These are phyloP conservation scores for Nibea coibor DNA, from an alignment of 2,113 vertebrate genomes.

Conservation along the genomic window DNA sequence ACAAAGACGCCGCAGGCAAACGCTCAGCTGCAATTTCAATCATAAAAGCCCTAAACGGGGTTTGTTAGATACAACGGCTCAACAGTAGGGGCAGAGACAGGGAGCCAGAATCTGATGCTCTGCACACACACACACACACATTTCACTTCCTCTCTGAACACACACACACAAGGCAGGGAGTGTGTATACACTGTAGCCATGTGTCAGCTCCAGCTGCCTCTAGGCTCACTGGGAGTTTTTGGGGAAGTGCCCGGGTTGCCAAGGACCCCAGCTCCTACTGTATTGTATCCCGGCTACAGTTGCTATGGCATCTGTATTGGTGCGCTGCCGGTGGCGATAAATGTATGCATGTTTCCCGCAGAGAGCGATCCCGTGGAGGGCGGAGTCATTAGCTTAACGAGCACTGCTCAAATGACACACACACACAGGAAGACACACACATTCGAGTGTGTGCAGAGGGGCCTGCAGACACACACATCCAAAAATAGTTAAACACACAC, in stretches of 20 bases:
- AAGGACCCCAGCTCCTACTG: conserved; percentile 40
- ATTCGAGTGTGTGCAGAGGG: neutral
- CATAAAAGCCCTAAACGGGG: conserved; percentile 32
- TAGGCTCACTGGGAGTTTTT: conserved; percentile 49
- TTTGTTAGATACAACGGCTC: conserved; percentile 34
- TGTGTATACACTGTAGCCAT: conserved; percentile 24
- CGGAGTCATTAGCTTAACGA: conserved; percentile 68
- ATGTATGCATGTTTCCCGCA: conserved; percentile 62
- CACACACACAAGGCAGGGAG: neutral
- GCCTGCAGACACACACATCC: neutral
- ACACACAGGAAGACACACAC: neutral
- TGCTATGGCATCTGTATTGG: conserved; percentile 66
- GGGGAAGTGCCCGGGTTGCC: conserved; percentile 40
- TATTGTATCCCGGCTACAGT: conserved; percentile 59
- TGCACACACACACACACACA: conserved; percentile 6
- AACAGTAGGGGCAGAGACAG: conserved; percentile 31
- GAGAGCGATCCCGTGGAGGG: conserved; percentile 50
- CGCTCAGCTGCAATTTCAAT: conserved; percentile 47
- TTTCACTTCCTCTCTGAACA: neutral
- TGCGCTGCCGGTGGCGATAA: conserved; percentile 56
- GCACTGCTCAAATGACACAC: conserved; percentile 24
- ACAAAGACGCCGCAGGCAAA: conserved; percentile 35
- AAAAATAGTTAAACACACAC: conserved; percentile 4
- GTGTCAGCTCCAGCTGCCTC: conserved; percentile 60
- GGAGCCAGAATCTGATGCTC: conserved; percentile 13